These are phyloP conservation scores for Trachops cirrhosus DNA, from an alignment of 2,797 vertebrate species.

Conservation along the genomic window DNA sequence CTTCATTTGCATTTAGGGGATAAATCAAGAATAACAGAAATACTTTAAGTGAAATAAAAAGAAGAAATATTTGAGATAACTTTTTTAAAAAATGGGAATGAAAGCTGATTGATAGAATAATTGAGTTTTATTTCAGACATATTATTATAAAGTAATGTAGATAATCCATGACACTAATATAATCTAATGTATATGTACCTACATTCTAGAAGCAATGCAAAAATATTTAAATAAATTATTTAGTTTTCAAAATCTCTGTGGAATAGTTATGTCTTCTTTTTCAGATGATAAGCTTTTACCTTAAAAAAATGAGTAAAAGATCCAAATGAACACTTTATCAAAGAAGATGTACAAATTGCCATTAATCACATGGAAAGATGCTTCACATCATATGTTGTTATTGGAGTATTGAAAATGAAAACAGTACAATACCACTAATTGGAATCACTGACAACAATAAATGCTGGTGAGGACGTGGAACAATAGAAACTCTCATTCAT, in stretches of 20 bases:
- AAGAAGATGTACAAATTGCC: neutral
- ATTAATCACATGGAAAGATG: neutral
- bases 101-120: neutral
- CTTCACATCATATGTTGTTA: neutral
- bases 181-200: neutral
- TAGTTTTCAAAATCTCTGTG: neutral
- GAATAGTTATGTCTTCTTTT: neutral
- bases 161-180: neutral
- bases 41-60: slow-evolving; percentile 15
- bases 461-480: neutral
- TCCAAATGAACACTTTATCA: neutral
- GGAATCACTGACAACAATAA: neutral
- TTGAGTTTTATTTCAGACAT: neutral
- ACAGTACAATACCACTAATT: neutral
- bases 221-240: neutral
- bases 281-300: neutral
- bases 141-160: neutral
- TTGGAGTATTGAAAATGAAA: neutral
- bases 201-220: neutral
- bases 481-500: neutral
- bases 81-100: neutral
- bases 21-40: neutral
- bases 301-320: neutral
- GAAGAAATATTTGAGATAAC: neutral
- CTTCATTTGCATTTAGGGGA: neutral